Conservation (phyloP, 2,888 invertebrate genomes). For the Nephrotoma appendiculata region DNA sequence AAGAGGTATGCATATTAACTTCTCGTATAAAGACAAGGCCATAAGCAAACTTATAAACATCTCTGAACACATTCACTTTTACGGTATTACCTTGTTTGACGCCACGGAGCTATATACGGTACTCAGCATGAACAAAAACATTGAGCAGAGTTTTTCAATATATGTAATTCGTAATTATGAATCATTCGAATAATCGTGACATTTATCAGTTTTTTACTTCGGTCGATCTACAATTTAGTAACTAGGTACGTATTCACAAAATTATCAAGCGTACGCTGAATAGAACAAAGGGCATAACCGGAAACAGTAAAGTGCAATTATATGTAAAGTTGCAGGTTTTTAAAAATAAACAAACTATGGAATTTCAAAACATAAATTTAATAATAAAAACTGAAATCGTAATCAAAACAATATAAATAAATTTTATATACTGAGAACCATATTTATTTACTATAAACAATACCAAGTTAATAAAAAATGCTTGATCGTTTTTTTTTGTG, state of each 20-base stretch:
- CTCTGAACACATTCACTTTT: too few relatives aligned
- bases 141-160: background rate
- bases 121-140: background rate
- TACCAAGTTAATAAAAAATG: background rate
- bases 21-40: too few relatives aligned
- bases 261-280: background rate
- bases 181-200: background rate
- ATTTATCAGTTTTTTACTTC: background rate
- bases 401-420: background rate
- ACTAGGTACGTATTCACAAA: background rate
- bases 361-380: background rate
- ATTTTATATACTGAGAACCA: background rate
- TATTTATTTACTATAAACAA: background rate
- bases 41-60: too few relatives aligned
- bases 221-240: background rate
- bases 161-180: background rate
- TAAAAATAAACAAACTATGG: background rate
- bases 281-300: background rate
- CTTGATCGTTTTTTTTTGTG: background rate
- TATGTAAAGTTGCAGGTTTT: background rate
- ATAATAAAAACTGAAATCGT: background rate
- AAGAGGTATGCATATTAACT: too few relatives aligned
- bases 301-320: background rate
- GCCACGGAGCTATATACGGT: background rate
- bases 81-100: background rate